Percentiles rank a stretch among this genome's conserved stretches.
phyloP scores from a whole-genome alignment of 2,888 invertebrate genomes.

The Caenorhabditis sp. region DNA sequence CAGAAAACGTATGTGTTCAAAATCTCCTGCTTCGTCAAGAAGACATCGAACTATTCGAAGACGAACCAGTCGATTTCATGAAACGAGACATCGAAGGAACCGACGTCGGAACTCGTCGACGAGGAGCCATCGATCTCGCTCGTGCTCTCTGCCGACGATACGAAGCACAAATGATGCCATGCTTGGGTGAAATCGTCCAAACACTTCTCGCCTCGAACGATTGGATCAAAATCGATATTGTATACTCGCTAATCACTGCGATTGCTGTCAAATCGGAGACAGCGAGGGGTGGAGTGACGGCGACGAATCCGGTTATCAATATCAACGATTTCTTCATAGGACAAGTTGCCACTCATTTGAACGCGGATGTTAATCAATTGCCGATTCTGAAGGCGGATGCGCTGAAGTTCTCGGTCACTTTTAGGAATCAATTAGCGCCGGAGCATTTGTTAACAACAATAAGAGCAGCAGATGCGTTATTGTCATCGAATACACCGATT shows the following conservation, averaged over 20 bases:
- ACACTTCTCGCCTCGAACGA: slow-evolving; percentile 73
- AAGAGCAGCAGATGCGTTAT: slow-evolving; percentile 29
- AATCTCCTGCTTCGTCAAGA: slow-evolving; percentile 94
- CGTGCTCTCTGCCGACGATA: slow-evolving; percentile 87
- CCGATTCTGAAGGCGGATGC: slow-evolving; percentile 89
- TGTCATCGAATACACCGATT: slow-evolving; percentile 30
- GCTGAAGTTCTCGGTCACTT: slow-evolving; percentile 92
- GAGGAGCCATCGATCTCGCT: slow-evolving; percentile 96
- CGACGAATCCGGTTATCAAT: slow-evolving; percentile 77
- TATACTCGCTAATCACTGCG: slow-evolving; percentile 93
- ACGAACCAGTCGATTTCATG: slow-evolving; percentile 96
- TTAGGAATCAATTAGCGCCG: slow-evolving; percentile 86
- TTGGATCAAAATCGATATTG: slow-evolving; percentile 87
- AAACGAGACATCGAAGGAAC: slow-evolving; percentile 86
- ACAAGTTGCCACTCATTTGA: slow-evolving; percentile 87
- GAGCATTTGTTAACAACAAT: slow-evolving; percentile 81
- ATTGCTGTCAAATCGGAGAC: slow-evolving; percentile 89
- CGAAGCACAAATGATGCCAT: slow-evolving; percentile 75
- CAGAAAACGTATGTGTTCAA: slow-evolving; percentile 94
- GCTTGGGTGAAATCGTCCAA: slow-evolving; percentile 40
- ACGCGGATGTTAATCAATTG: slow-evolving; percentile 73
- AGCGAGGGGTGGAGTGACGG: slow-evolving; percentile 75
- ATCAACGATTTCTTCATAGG: slow-evolving; percentile 86
- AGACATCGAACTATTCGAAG: slow-evolving; percentile 95
- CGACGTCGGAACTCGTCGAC: slow-evolving; percentile 92